Evolutionary conservation across 2,113 vertebrate species (phyloP).

Genomic region (Picathartes gymnocephalus): DNA sequence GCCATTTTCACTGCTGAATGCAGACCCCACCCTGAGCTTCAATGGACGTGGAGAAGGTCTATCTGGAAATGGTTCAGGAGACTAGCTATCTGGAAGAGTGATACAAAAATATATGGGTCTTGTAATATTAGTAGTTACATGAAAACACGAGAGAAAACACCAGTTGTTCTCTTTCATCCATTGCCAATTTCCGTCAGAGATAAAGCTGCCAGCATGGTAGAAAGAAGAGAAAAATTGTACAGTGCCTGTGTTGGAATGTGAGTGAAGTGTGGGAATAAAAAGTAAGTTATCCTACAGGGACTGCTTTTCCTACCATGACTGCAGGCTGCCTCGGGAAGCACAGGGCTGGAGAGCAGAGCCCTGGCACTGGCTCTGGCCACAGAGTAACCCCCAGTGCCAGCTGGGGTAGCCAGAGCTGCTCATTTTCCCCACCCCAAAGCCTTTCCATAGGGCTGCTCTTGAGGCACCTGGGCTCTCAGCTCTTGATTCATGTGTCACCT

Average conservation of each 20-base stretch:
- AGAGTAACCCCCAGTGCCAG: too few relatives aligned
- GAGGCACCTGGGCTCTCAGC: neutral
- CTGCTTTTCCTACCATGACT: neutral
- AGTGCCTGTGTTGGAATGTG: neutral
- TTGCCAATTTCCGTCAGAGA: neutral
- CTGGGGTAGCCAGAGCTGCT: neutral
- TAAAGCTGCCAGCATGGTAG: neutral
- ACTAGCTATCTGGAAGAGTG: neutral
- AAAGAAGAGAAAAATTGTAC: neutral
- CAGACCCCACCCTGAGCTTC: neutral
- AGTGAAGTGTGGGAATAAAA: neutral
- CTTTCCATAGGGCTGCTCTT: neutral
- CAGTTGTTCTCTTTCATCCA: neutral
- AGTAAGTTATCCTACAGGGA: neutral
- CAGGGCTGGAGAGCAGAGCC: neutral
- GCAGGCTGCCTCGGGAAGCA: rapidly evolving
- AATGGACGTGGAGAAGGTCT: neutral
- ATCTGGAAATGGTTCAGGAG: neutral
- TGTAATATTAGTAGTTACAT: neutral
- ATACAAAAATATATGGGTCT: neutral
- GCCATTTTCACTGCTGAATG: neutral
- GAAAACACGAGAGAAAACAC: neutral
- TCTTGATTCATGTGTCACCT: neutral
- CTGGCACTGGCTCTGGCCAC: neutral
- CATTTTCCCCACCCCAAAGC: neutral